Evolutionary conservation across 1,140 invertebrate species (phyloP), one percentile per base, ranked within the genome.

Genomic region (Cyclina sinensis): DNA sequence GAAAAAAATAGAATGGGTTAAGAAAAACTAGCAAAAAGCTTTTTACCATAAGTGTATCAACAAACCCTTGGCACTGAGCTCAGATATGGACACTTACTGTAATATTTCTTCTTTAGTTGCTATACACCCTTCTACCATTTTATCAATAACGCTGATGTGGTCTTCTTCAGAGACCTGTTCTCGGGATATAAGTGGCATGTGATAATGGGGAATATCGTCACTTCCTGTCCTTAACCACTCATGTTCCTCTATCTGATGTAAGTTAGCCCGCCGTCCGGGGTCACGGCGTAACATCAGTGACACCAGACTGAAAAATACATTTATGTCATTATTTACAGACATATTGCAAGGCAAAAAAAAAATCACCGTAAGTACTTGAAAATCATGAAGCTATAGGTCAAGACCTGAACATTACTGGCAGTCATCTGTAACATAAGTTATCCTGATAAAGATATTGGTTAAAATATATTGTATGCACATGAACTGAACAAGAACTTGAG

Each of bases 51-150:
- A 16, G 7, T 46, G 43, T 46, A 46, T 16, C 9, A 79, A 54
- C 30, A 5, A 37, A 74, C 70, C 35, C n/a, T n/a, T n/a, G n/a
- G n/a, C n/a, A n/a, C n/a, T n/a, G n/a, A n/a, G n/a, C n/a, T n/a
- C n/a, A n/a, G n/a, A 39, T 30, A 87, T 27, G 21, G 27, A 32
- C 5, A 91, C 93, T 91, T 90, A 95, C 94, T 87, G 68, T 62
- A 94, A 84, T 59, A 99, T 99, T 95, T 99, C 97, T 94, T 99
- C 98, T 96, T 99, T 98, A 62, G 97, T 97, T 81, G 98, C 98
- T 84, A 99, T 99, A 59, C 94, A 97, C 90, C 98, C 98, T 95
- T 98, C 98, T 27, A 99, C 98, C 98, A 99, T 99, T 96, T 98
- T 98, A 90, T 99, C 98, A 80, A 99, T 97, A 90, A 99, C 99